Percentiles rank a stretch among this genome's conserved stretches.
Conservation (phyloP, 1,140 invertebrate genomes). For the Rhizoglyphus robini region DNA sequence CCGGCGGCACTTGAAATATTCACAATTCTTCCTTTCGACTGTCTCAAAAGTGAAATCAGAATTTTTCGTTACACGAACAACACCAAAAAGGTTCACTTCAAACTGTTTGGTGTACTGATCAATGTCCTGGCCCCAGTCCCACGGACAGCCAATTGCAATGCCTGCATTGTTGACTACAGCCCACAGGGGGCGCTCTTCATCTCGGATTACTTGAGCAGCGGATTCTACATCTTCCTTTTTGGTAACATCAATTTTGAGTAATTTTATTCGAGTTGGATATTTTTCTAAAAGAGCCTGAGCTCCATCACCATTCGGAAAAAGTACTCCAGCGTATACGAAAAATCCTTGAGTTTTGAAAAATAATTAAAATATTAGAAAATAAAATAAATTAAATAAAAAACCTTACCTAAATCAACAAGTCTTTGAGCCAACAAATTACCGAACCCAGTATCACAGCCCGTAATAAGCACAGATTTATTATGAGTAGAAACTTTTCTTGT, state of each 20-base stretch:
- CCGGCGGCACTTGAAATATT: slow-evolving; percentile 39
- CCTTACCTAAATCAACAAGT: slow-evolving; percentile 34
- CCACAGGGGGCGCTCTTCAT: slow-evolving; percentile 48
- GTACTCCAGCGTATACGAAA: too few species aligned
- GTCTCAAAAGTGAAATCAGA: slow-evolving; percentile 60
- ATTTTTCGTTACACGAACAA: slow-evolving; percentile 39
- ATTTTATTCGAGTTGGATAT: slow-evolving; percentile 15
- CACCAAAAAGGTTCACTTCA: slow-evolving; percentile 53
- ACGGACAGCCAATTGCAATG: slow-evolving; percentile 36
- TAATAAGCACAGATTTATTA: slow-evolving; percentile 29
- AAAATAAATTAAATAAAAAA: too few species aligned
- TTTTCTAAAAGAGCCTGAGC: slow-evolving; percentile 24
- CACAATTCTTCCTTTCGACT: slow-evolving; percentile 40
- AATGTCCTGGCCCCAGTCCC: slow-evolving; percentile 37
- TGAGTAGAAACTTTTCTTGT: too few species aligned
- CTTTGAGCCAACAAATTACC: slow-evolving; percentile 35
- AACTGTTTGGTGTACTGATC: slow-evolving; percentile 29
- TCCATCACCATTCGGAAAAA: slow-evolving; percentile 32
- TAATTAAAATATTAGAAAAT: slow-evolving; percentile 39
- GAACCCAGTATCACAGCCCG: slow-evolving; percentile 40
- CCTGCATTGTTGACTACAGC: slow-evolving; percentile 75
- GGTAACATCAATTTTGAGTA: slow-evolving; percentile 36
- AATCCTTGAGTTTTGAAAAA: slow-evolving; percentile 36
- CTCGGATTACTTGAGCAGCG: background rate
- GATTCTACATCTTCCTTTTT: slow-evolving; percentile 23